These are phyloP conservation scores for Drosophila aldrichi DNA, from an alignment of 2,888 invertebrate genomes.

Conservation along the genomic window DNA sequence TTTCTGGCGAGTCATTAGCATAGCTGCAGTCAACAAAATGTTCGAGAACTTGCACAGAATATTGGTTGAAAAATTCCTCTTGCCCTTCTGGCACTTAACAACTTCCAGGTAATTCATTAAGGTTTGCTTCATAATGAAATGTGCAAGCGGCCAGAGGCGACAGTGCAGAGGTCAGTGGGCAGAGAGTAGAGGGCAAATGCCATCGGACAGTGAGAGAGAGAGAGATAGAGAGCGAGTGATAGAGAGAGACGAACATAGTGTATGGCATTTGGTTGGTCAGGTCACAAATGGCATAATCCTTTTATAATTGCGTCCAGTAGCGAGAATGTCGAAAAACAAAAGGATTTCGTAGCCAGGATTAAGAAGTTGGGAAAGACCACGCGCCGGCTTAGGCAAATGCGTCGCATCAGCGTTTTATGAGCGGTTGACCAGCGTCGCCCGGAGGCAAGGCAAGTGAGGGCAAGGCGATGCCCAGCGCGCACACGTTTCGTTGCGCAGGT, in stretches of 20 bases:
- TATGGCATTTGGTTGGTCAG: slow-evolving; percentile 14
- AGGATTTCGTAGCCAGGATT: slow-evolving; percentile 67
- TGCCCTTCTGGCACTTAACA: slow-evolving; percentile 41
- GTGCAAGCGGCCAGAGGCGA: slow-evolving; percentile 34
- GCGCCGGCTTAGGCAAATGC: slow-evolving; percentile 76
- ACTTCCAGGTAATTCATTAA: slow-evolving; percentile 78
- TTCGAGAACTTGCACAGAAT: slow-evolving; percentile 17
- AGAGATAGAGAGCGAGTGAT: not conserved
- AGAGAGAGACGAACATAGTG: not conserved
- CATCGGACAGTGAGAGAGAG: not conserved
- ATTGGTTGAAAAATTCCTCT: slow-evolving; percentile 5
- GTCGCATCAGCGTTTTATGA: slow-evolving; percentile 72
- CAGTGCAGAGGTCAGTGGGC: not conserved
- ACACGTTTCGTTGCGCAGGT: slow-evolving; percentile 28
- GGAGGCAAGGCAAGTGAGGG: not conserved
- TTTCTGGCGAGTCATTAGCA: slow-evolving; percentile 38
- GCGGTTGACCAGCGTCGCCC: slow-evolving; percentile 6
- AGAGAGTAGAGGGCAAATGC: slow-evolving; percentile 1
- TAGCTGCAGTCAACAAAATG: slow-evolving; percentile 15
- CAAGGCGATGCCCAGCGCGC: not conserved
- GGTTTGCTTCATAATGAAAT: slow-evolving; percentile 56
- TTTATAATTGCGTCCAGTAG: slow-evolving; percentile 78
- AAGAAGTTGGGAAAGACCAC: slow-evolving; percentile 75
- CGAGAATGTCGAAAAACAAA: slow-evolving; percentile 69
- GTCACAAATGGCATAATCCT: slow-evolving; percentile 69